Base-by-base conservation (phyloP, 2,113 vertebrate genomes). In the Setophaga petechia region DNA sequence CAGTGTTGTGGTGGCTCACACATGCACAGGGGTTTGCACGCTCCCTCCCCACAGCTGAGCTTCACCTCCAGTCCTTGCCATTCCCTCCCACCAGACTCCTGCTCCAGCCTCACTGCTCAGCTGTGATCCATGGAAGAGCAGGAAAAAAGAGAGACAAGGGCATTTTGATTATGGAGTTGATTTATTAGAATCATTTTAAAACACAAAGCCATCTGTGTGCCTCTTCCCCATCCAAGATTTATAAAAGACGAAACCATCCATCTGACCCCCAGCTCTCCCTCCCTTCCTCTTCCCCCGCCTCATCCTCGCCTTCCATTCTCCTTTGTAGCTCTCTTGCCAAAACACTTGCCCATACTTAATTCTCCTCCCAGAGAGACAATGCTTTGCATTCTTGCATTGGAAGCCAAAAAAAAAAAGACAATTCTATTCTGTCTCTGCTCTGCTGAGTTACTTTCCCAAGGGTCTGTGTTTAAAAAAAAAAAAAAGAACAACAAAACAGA, bases 161-260 rank as follows among this genome's bases (percentile, higher is more conserved):
- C 96, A 96, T 96, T 96, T 92, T 97, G 96, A 96, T 93, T 92
- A 77, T 87, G 86, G 94, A 92, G 69, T 91, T 97, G 97, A 97
- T 97, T 97, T 97, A 97, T 97, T 96, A 93, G 96, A 94, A 96
- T 96, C 12, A 82, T 95, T 95, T 97, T 96, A 95, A 95, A 96
- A 95, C 94, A 93, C 93, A 97, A 96, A 97, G 93, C 96, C 96
- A 97, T 95, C 97, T 97, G 97, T 96, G 94, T 87, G 81, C 92
- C 93, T 97, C 90, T 95, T 96, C 93, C 84, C 52, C 43, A 90
- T 96, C 95, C 97, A 97, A 97, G 96, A 93, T 95, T 95, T 97
- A 91, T 92, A 96, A 97, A 96, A 97, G 95, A 93, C 12, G 4
- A 94, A 91, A 95, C 95, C 94, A 97, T 96, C 87, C 77, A 94